Percentiles rank a stretch among this genome's conserved stretches.
Evolutionary conservation across 2,888 invertebrate genomes (phyloP).

Genomic region (Cistogaster globosa): DNA sequence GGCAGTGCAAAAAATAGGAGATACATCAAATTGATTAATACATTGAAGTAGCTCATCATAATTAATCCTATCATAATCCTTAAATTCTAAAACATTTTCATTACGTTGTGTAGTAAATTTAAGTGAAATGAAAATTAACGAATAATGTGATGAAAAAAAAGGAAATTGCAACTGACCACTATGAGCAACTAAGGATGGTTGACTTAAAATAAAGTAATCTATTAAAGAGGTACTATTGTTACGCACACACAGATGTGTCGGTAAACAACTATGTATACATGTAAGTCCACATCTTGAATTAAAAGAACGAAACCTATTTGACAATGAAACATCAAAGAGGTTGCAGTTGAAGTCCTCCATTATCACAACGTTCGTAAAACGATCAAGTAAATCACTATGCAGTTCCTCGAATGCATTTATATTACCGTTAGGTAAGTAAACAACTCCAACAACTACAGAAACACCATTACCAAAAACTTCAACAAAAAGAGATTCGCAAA

Average conservation of each 20-base stretch:
- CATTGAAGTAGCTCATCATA: neutral
- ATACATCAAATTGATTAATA: neutral
- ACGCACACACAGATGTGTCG: neutral
- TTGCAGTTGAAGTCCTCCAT: neutral
- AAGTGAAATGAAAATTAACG: neutral
- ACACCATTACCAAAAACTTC: neutral
- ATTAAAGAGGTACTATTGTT: neutral
- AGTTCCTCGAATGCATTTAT: neutral
- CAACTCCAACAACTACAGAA: neutral
- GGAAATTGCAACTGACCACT: neutral
- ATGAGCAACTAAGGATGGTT: neutral
- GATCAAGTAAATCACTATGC: neutral
- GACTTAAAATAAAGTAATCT: neutral
- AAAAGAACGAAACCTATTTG: neutral
- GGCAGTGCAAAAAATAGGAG: neutral
- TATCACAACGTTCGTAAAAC: neutral
- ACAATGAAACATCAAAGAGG: neutral
- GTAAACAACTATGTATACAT: neutral
- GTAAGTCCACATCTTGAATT: neutral
- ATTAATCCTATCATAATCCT: neutral
- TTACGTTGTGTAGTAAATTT: neutral
- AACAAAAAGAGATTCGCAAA: constrained; percentile 23
- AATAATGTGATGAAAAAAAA: neutral
- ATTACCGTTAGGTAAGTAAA: neutral
- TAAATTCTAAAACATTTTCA: neutral